These are phyloP conservation scores for Dendrolimus kikuchii DNA, from an alignment of 1,140 invertebrate species.

Conservation along the genomic window DNA sequence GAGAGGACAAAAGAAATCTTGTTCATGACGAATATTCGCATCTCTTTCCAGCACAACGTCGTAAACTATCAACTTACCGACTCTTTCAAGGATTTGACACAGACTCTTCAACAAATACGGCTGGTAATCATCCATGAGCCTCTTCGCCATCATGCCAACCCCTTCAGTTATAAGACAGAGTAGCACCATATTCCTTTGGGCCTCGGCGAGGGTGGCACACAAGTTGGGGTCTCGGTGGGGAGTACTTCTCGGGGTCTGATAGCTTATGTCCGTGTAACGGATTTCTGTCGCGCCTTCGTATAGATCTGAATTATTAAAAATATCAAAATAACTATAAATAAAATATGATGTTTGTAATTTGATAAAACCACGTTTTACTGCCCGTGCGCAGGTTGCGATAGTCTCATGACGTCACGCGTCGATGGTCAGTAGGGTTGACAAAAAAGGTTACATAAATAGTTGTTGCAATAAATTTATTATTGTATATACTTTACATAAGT, in stretches of 20 bases:
- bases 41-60: background rate
- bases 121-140: slow-evolving; percentile 67
- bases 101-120: slow-evolving; percentile 75
- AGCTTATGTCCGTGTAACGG: slow-evolving; percentile 60
- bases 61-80: slow-evolving; percentile 62
- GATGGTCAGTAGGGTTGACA: too few relatives aligned
- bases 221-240: slow-evolving; percentile 12
- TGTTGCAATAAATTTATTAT: too few relatives aligned
- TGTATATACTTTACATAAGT: too few relatives aligned
- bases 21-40: too few relatives aligned
- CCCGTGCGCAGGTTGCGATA: too few relatives aligned
- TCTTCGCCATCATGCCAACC: slow-evolving; percentile 73
- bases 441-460: too few relatives aligned
- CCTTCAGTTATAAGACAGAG: slow-evolving; percentile 77
- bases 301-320: slow-evolving; percentile 24
- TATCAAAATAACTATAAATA: background rate
- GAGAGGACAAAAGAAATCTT: too few relatives aligned
- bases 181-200: slow-evolving; percentile 75
- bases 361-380: too few relatives aligned
- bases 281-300: slow-evolving; percentile 56
- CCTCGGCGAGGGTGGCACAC: slow-evolving; percentile 52
- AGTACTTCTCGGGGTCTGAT: slow-evolving; percentile 24
- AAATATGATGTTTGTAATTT: too few relatives aligned
- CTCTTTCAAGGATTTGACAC: slow-evolving; percentile 78
- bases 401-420: too few relatives aligned